Conservation (phyloP, 2,113 vertebrate genomes). For the Grantiella picta region DNA sequence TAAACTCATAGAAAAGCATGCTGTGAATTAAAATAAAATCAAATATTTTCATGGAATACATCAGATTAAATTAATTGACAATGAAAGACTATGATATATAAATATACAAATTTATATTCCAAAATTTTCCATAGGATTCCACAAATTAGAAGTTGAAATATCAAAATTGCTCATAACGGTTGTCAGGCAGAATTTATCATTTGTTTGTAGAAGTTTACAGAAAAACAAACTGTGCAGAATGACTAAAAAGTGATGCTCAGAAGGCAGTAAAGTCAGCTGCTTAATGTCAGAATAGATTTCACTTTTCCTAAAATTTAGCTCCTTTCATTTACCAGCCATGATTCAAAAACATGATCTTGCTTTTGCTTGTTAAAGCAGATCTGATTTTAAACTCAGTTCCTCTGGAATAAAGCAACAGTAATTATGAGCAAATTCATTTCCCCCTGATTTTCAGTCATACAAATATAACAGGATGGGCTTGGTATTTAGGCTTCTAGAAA, state of each 20-base stretch:
- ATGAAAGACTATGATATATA: background rate
- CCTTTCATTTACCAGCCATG: background rate
- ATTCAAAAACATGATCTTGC: background rate
- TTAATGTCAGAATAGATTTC: background rate
- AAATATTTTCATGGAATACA: background rate
- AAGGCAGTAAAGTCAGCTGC: constrained; percentile 3
- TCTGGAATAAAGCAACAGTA: background rate
- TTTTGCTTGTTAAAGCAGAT: constrained; percentile 16
- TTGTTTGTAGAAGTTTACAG: background rate
- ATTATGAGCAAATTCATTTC: background rate
- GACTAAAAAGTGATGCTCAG: background rate
- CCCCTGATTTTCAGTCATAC: background rate
- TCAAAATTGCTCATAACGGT: background rate
- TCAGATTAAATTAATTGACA: background rate
- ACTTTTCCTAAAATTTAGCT: background rate
- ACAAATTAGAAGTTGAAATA: background rate
- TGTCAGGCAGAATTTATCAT: background rate
- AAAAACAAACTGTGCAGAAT: background rate
- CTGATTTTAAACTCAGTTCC: constrained; percentile 1
- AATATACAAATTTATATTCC: background rate
- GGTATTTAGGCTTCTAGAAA: background rate
- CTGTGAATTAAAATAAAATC: background rate
- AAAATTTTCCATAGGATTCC: background rate
- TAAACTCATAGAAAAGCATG: constrained; percentile 28
- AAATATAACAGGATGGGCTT: background rate